A percentile compares a stretch with the other conserved stretches of the same genome.
Conservation (phyloP, 2,113 vertebrate genomes). For the Menidia beryllina region DNA sequence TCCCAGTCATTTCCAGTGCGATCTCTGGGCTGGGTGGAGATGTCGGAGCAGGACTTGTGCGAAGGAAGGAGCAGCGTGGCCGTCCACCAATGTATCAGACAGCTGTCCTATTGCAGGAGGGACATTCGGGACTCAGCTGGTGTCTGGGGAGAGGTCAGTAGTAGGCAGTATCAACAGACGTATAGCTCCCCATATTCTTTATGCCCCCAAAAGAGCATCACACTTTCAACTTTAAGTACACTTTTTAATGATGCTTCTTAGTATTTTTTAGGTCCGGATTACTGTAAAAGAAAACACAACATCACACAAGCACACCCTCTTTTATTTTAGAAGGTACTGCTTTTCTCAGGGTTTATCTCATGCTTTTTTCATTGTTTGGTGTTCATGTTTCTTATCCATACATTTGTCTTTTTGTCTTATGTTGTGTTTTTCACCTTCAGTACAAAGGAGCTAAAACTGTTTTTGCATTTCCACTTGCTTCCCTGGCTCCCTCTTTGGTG, state of each 20-base stretch:
- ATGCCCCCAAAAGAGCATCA: not conserved
- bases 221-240: not conserved
- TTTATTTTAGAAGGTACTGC: not conserved
- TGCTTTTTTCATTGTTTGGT: not conserved
- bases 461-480: not conserved
- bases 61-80: constrained; percentile 92
- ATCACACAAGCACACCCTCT: not conserved
- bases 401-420: not conserved
- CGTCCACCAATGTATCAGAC: constrained; percentile 95
- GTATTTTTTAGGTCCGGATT: not conserved
- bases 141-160: constrained; percentile 95
- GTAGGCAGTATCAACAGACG: not conserved
- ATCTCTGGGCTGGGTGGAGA: constrained; percentile 97
- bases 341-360: not conserved
- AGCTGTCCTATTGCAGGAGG: constrained; percentile 97
- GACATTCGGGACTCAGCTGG: constrained; percentile 95
- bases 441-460: not conserved
- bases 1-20: constrained; percentile 91
- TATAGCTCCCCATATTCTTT: not conserved
- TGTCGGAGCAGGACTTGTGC: constrained; percentile 92
- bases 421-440: not conserved
- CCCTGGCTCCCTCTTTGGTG: not conserved
- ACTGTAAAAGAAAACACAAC: not conserved
- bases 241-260: not conserved
- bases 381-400: not conserved